Base-by-base conservation (phyloP, 2,888 invertebrate genomes). In the Euproctis similis region DNA sequence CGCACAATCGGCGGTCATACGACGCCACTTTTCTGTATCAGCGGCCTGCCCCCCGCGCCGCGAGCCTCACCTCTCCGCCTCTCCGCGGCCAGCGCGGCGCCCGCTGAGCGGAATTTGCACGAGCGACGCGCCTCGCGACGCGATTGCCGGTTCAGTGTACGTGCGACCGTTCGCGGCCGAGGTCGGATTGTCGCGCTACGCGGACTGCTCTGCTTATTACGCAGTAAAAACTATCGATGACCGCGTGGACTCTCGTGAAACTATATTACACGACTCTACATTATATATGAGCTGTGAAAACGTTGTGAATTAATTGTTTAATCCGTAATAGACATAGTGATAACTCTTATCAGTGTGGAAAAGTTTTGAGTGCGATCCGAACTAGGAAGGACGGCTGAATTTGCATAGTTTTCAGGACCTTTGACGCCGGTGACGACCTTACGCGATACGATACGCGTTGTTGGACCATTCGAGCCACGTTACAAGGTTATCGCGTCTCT, bases 401-500 rank as follows among this genome's bases (percentile, higher is more conserved):
- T 65, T 60, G 58, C 63, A 58, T 53, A 64, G 61, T 68, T 55
- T 59, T 60, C 38, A 44, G 62, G 54, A 64, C 65, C 52, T 55
- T 53, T 44, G 50, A 50, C 35, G 42, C 29, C 48, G 48, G 62
- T 67, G 68, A 66, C 68, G 59, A 68, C 63, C 53, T 59, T 54
- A 55, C 59, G 62, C 63, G 64, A 65, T 60, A 65, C 63, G 63
- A 66, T 66, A 67, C 63, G 64, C 56, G 55, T 64, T 66, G 67
- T 71, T 74, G 64, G 52, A 71, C 63, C 54, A 58, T 66, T 57
- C 44, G 55, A 72, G 78, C 80, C 76, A 81, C 78, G 80, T 77
- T 81, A 80, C 84, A 82, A 82, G 84, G 84, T 82, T 81, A 82
- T 74, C 76, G 76, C 76, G 76, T 66, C 68, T 80, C 71, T 76